These are phyloP conservation scores for Ctenodactylus gundi DNA, from an alignment of 2,113 vertebrate genomes.

Conservation along the genomic window DNA sequence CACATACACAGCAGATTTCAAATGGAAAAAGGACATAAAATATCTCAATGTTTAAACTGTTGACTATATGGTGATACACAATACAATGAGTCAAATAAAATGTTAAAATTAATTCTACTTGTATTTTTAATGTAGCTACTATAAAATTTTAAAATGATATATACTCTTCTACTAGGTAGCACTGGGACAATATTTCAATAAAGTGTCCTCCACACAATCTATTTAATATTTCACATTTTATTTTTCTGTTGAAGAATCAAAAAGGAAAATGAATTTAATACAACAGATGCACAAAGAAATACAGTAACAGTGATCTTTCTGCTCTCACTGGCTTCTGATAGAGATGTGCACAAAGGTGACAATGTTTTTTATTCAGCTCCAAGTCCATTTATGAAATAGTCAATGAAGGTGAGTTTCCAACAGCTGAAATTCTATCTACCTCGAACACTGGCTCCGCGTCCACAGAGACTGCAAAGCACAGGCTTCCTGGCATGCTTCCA, in stretches of 20 bases:
- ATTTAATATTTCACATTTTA: slow-evolving; percentile 24
- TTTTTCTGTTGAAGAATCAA: background rate
- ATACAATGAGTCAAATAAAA: background rate
- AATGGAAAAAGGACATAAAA: background rate
- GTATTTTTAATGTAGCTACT: background rate
- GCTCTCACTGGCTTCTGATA: background rate
- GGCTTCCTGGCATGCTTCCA: slow-evolving; percentile 54
- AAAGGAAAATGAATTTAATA: background rate
- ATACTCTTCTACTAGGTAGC: background rate
- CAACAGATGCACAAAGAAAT: background rate
- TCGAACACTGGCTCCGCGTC: background rate
- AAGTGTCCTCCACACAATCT: background rate
- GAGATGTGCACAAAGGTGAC: background rate
- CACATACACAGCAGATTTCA: background rate
- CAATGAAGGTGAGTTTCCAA: background rate
- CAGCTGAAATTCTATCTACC: slow-evolving; percentile 21
- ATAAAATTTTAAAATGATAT: slow-evolving; percentile 12
- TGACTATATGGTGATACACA: background rate
- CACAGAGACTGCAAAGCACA: slow-evolving; percentile 4
- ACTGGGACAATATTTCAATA: background rate
- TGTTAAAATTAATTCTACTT: slow-evolving; percentile 9
- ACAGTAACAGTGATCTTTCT: background rate
- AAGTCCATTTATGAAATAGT: background rate
- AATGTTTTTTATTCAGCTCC: slow-evolving; percentile 10
- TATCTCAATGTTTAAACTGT: background rate